These are phyloP conservation scores for Tragelaphus buxtoni DNA, from an alignment of 2,113 vertebrate genomes.

Conservation along the genomic window DNA sequence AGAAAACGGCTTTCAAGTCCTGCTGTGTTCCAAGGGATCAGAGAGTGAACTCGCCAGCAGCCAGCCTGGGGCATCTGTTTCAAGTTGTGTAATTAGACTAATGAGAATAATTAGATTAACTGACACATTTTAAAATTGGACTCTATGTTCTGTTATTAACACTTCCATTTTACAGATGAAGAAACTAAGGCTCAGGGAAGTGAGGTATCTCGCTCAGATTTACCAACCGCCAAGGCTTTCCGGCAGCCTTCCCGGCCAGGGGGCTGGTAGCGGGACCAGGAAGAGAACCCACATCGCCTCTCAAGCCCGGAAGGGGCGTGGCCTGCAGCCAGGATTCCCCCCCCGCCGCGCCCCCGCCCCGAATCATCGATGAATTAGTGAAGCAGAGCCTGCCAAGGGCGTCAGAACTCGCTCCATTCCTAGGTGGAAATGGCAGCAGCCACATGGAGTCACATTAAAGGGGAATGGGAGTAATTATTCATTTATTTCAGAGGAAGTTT, in stretches of 20 bases:
- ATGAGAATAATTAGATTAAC: neutral
- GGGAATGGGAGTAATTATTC: too few relatives aligned
- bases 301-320: accelerated
- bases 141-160: neutral
- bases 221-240: neutral
- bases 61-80: neutral
- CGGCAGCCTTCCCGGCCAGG: neutral
- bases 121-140: neutral
- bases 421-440: neutral
- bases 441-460: neutral
- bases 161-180: neutral
- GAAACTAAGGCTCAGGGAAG: neutral
- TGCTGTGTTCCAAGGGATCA: neutral
- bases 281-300: neutral
- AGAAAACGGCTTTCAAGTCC: neutral
- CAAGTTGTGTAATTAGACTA: neutral
- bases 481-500: neutral
- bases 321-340: neutral
- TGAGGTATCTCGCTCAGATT: too few relatives aligned
- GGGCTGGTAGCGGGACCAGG: neutral
- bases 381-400: too few relatives aligned
- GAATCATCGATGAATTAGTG: neutral
- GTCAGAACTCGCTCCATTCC: neutral
- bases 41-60: neutral
- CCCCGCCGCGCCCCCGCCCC: too few relatives aligned